Base-by-base conservation (phyloP, 2,888 invertebrate species). In the Callimorpha dominula region DNA sequence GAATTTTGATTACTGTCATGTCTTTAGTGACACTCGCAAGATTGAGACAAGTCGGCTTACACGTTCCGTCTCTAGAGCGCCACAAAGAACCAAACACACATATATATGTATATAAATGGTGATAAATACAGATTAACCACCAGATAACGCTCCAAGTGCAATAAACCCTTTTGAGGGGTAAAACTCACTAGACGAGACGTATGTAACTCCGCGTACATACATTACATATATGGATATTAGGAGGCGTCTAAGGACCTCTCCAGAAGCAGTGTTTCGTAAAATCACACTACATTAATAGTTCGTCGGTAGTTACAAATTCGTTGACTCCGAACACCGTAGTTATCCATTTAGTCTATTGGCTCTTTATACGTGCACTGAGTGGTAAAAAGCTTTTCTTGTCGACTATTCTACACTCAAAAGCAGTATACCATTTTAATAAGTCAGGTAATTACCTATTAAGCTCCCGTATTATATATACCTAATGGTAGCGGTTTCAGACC, bases 301-400 rank as follows among this genome's bases (percentile, higher is more conserved):
- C 52, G 73, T 70, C 67, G 70, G 63, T 69, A 57, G 72, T 81
- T 68, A 78, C 68, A 74, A 63, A 76, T 66, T 80, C 74, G 74
- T 68, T 72, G 71, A 65, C 50, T 52, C 60, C 20, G 62, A 62
- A 72, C 72, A 71, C 71, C 70, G 57, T 68, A 57, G 57, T 69
- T 68, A 72, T 76, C 46, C 57, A 42, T 68, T 78, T 74, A 40
- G 63, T 71, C 60, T 72, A 74, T 71, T 72, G 76, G 65, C 75
- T 64, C 72, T 75, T 79, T 70, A 72, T 49, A 78, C 78, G 73
- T 78, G 78, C 66, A 65, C 60, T 71, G 65, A 14, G 60, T 66
- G 17, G 62, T 65, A 70, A 76, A 50, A 57, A 54, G 63, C 63
- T 54, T 17, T 40, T 65, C 31, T 31, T 54, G 54, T 64, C 66